Evolutionary conservation across 2,113 vertebrate genomes (phyloP), one percentile per base, ranked within the genome.

Genomic region (Microtus montanus): DNA sequence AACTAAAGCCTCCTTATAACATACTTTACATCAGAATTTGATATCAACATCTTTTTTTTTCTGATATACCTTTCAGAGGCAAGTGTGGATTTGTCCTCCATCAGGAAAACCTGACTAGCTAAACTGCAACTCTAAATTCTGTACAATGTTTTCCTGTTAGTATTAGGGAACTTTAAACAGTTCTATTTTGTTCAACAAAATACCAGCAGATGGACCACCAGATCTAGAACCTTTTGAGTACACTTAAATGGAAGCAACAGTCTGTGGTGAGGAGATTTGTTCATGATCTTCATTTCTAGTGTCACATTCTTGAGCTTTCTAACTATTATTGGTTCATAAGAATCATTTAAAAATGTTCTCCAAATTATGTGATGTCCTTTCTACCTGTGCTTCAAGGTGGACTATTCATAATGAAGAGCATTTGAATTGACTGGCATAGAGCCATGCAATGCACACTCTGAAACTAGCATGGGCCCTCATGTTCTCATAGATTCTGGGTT

Each of bases 401-500:
- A 68, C 33, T 77, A 64, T 22, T 73, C 35, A 70, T 38, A 2
- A 70, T 44, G 71, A 73, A 20, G 35, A 28, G 52, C 3, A 82
- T 87, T 94, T 80, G 66, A 4, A 82, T 63, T 91, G 75, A 54
- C 54, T 47, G 89, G 8, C n/a, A 68, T 95, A 58, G 47, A 54
- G 52, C 1, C 3, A 47, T 35, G 24, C 47, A 41, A 24, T 15
- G 87, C 66, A 92, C 1, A 64, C 30, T 66, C 80, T 88, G 58
- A 97, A 93, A 52, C 38, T 58, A 84, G 7, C n/a, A 35, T 52
- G 73, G 38, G 14, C n/a, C n/a, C 9, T 7, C 89, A 35, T 44
- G 83, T 89, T 87, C 75, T 92, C 38, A 91, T 52, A 52, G 8
- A 77, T 88, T 93, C 35, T 91, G 13, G 19, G 44, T 83, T 79